Base-by-base conservation (phyloP, 2,888 invertebrate species). In the Bellardia bayeri region DNA sequence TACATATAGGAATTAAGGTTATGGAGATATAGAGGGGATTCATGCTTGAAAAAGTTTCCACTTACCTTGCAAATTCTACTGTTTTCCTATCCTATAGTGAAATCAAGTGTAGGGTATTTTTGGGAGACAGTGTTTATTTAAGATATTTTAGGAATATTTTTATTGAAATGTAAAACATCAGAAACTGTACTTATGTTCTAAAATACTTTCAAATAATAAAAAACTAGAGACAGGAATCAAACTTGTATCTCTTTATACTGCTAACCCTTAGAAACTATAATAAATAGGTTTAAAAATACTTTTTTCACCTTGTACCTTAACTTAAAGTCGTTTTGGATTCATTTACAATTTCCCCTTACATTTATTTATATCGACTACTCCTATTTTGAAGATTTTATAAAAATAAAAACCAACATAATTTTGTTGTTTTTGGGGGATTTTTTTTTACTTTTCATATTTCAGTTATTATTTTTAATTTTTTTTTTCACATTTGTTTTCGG, bases 41-140 rank as follows among this genome's bases (percentile, higher is more conserved):
- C 42, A 74, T 82, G 79, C 68, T 78, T 82, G 30, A 82, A 78
- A 45, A 74, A 64, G 23, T 74, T 79, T 82, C 37, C 78, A 78
- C 72, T 82, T 86, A 72, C 86, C 45, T 11, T 61, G 14, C 7
- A 58, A 76, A 40, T 72, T 82, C 3, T 72, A 58, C 56, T 49
- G 37, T 40, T 72, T 66, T 58, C 13, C 23, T 68, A n/a, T 11
- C 49, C 56, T 23, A 58, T 23, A 69, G 16, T 63, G 9, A 63
- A 63, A 30, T 30, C 61, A 45, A 72, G n/a, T 56, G 72, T 72
- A 69, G 58, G 49, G 33, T 56, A 51, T 51, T 63, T 16, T 63
- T 16, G 13, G 13, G 23, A 33, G 33, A 1, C 0, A 66, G 30
- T 66, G 23, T 4, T 30, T 13, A 42, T 14, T 0, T 45, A 45